phyloP scores from a whole-genome alignment of 2,888 invertebrate species.

The Amblyjoppa proteus region DNA sequence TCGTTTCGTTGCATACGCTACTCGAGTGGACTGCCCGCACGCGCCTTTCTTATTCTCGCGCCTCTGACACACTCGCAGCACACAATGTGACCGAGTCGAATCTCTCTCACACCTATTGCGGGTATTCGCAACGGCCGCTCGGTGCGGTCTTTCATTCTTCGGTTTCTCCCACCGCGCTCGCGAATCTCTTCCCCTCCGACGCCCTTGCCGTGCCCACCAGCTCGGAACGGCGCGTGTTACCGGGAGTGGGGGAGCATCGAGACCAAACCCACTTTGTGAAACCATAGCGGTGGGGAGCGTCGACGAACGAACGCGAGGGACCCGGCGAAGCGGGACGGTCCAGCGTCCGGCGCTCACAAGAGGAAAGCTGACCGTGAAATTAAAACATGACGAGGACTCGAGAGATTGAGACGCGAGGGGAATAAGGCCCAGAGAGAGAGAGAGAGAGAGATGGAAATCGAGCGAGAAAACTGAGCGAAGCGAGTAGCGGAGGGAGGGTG shows the following conservation, averaged over 20 bases:
- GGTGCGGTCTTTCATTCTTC: slow-evolving; percentile 1
- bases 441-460: slow-evolving; percentile 62
- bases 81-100: slow-evolving; percentile 5
- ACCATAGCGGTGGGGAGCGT: slow-evolving; percentile 54
- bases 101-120: slow-evolving; percentile 20
- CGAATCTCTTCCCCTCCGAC: slow-evolving; percentile 15
- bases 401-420: slow-evolving; percentile 80
- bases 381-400: slow-evolving; percentile 81
- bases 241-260: slow-evolving; percentile 45
- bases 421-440: slow-evolving; percentile 67
- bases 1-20: slow-evolving; percentile 41
- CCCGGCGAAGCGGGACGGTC: slow-evolving; percentile 65
- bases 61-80: slow-evolving; percentile 20
- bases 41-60: slow-evolving; percentile 31
- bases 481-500: slow-evolving; percentile 15
- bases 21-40: slow-evolving; percentile 47
- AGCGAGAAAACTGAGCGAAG: slow-evolving; percentile 66
- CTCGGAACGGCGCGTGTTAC: slow-evolving; percentile 47
- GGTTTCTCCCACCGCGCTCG: slow-evolving; percentile 11
- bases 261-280: slow-evolving; percentile 54
- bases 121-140: slow-evolving; percentile 17
- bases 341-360: slow-evolving; percentile 64
- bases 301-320: slow-evolving; percentile 53
- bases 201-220: background rate
- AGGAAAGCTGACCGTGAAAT: slow-evolving; percentile 81